Conservation (phyloP, 2,797 vertebrate species). For the Melanotaenia maccullochi region DNA sequence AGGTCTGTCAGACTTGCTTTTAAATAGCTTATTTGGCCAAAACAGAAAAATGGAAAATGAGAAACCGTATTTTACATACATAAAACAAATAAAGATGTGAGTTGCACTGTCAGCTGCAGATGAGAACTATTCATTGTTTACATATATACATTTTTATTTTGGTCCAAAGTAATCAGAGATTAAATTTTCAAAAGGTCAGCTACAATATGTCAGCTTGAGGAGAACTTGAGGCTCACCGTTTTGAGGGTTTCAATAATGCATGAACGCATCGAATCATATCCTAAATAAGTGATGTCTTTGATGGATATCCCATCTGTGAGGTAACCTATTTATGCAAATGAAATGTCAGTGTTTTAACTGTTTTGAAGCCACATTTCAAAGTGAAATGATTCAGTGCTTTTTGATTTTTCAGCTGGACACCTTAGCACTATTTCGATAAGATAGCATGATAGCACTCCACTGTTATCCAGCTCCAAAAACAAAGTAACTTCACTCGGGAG, state of each 20-base stretch:
- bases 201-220: constrained; percentile 50
- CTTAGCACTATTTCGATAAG: constrained; percentile 5
- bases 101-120: constrained; percentile 35
- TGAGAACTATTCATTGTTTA: constrained; percentile 49
- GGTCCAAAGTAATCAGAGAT: constrained; percentile 69
- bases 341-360: constrained; percentile 51
- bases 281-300: constrained; percentile 57
- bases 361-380: constrained; percentile 52
- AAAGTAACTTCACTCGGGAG: constrained; percentile 13
- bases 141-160: constrained; percentile 40
- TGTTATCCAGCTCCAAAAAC: constrained; percentile 14
- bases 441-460: constrained; percentile 20
- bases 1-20: constrained; percentile 39
- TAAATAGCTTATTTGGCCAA: constrained; percentile 48
- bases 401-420: constrained; percentile 41
- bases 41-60: constrained; percentile 45
- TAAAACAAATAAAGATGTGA: constrained; percentile 27
- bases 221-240: constrained; percentile 50
- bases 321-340: constrained; percentile 57
- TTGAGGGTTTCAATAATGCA: constrained; percentile 65
- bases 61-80: constrained; percentile 27
- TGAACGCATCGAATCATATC: constrained; percentile 59
- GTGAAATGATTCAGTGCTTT: constrained; percentile 46
- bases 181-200: constrained; percentile 74
- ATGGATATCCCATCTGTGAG: constrained; percentile 60